Base-by-base conservation (phyloP, 2,888 invertebrate genomes). In the Xestoiulus laeticollis region DNA sequence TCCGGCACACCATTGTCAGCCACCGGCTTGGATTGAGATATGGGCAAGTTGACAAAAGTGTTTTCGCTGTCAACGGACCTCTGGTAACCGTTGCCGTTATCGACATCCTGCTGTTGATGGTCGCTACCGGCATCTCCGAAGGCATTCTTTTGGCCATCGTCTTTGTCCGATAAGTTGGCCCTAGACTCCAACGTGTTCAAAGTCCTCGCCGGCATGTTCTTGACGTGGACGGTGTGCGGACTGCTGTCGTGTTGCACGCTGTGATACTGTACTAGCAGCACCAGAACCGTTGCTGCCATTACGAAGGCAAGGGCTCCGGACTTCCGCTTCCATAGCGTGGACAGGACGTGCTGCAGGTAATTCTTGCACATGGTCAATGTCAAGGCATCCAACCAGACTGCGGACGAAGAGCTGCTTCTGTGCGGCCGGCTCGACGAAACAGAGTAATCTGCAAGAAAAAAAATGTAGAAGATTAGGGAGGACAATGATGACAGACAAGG, bases 201-300 rank as follows among this genome's bases (percentile, higher is more conserved):
- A n/a, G 84, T 87, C 43, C 87, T 5, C 2, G 85, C 84, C 8
- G 87, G 38, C 32, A 33, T 43, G 30, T 85, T 85, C 38, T 32
- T 84, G 38, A 14, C 33, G 19, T 12, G 82, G 16, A 22, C 84
- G 16, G 87, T 14, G 10, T 26, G 32, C 3, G 78, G 32, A 26
- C 44, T 22, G 43, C 53, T 68, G 19, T 87, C 87, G 12, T 83
- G 87, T n/a, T 89, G 85, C 22, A 89, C 88, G 30, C 48, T 88
- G 83, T 87, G 85, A n/a, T 89, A 89, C 86, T 89, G 89, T 26
- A 88, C 30, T 8, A 89, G n/a, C n/a, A 89, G 48, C 85, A 88
- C 83, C 12, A 89, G 53, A 8, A 88, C 87, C 0, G 88, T 88
- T 22, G 87, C 59, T 10, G 82, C 78, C 59, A 83, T 48, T 16